Percentiles rank a stretch among this genome's conserved stretches.
These are phyloP conservation scores for Nemurella pictetii DNA, from an alignment of 2,888 invertebrate genomes.

Conservation along the genomic window DNA sequence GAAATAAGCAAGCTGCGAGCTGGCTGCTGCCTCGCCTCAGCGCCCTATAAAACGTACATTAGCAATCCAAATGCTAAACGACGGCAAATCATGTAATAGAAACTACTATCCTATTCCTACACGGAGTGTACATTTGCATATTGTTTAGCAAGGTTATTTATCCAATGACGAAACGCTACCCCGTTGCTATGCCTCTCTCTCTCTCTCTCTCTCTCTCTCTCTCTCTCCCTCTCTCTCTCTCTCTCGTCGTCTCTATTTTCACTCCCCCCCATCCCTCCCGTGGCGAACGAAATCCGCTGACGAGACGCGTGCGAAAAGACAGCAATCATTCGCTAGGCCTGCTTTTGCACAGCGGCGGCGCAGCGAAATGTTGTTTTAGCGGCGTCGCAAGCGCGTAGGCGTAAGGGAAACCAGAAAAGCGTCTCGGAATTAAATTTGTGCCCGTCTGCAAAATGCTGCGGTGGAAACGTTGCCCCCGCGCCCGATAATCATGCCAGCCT, in stretches of 20 bases:
- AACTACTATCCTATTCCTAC: neutral
- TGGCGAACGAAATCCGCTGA: neutral
- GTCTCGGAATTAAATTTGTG: neutral
- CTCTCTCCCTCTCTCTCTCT: neutral
- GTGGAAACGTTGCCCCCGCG: neutral
- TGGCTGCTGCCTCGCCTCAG: neutral
- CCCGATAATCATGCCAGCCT: neutral
- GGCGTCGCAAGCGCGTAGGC: neutral
- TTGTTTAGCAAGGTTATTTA: slow-evolving; percentile 15
- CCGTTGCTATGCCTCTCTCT: neutral
- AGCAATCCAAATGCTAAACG: slow-evolving; percentile 4
- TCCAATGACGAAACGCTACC: neutral
- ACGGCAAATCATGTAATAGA: neutral
- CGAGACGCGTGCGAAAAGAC: neutral
- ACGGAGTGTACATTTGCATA: neutral
- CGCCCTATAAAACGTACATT: slow-evolving; percentile 14
- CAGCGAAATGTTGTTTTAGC: neutral
- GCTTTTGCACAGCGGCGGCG: too few species aligned
- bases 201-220: too few species aligned
- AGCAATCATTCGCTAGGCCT: neutral
- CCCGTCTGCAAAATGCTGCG: neutral
- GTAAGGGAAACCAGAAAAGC: neutral
- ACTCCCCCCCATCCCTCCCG: too few species aligned
- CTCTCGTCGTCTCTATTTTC: neutral
- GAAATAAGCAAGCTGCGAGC: neutral